A percentile compares a stretch with the other conserved stretches of the same genome.
phyloP scores from a whole-genome alignment of 2,797 vertebrate species.

The Periparus ater region DNA sequence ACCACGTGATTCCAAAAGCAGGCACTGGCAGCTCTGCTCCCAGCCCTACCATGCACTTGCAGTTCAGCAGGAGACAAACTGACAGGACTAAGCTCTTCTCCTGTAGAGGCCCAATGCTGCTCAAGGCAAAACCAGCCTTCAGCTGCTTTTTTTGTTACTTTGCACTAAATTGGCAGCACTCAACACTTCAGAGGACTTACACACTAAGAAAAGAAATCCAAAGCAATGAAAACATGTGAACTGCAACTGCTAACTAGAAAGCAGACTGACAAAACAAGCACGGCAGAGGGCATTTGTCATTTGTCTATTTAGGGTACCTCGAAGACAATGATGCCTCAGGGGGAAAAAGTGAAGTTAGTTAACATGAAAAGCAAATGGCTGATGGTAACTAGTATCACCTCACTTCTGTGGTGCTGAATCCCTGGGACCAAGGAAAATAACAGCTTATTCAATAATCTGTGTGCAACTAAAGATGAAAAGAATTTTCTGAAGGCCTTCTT shows the following conservation, averaged over 20 bases:
- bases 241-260: background rate
- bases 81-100: background rate
- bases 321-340: background rate
- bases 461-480: background rate
- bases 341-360: background rate
- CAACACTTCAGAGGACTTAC: background rate
- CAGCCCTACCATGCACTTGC: background rate
- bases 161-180: background rate
- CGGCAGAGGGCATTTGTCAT: background rate
- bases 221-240: background rate
- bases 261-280: background rate
- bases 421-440: background rate
- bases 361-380: background rate
- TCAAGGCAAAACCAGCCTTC: background rate
- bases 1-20: background rate
- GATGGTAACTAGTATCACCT: background rate
- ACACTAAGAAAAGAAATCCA: background rate
- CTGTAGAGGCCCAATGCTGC: background rate
- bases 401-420: background rate
- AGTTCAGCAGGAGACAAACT: background rate
- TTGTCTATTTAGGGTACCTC: background rate
- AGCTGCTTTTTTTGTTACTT: background rate
- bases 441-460: background rate
- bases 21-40: background rate
- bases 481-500: background rate